Conservation (phyloP, 2,888 invertebrate species). For the Nebria brevicollis region DNA sequence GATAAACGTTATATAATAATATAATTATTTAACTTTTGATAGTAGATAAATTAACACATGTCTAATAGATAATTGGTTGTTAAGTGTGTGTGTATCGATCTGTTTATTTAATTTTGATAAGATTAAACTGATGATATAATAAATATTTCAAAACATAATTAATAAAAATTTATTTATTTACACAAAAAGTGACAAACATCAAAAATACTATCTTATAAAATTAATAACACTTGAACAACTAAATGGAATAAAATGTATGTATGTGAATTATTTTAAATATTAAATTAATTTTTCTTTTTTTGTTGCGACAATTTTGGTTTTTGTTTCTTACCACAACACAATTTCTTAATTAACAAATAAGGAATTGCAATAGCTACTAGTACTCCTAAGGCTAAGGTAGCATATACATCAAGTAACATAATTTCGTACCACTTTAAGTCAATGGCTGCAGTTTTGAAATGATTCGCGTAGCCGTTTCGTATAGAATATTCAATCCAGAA, state of each 20-base stretch:
- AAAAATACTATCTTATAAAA: neutral
- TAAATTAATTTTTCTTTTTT: neutral
- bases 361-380: neutral
- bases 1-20: no score
- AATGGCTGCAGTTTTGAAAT: neutral
- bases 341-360: conserved; percentile 7
- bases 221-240: neutral
- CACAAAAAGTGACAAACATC: no score
- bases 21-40: no score
- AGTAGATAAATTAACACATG: no score
- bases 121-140: no score
- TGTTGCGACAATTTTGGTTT: neutral
- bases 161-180: no score
- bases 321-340: neutral
- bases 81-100: no score
- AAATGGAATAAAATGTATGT: neutral
- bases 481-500: conserved; percentile 8
- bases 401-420: neutral
- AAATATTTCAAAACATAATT: no score
- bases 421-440: neutral
- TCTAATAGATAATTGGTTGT: no score
- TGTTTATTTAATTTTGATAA: no score
- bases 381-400: neutral
- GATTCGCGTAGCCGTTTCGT: neutral
- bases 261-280: neutral